Percentiles rank a stretch among this genome's conserved stretches.
These are phyloP conservation scores for Mesoligia furuncula DNA, from an alignment of 2,888 invertebrate genomes.

Conservation along the genomic window DNA sequence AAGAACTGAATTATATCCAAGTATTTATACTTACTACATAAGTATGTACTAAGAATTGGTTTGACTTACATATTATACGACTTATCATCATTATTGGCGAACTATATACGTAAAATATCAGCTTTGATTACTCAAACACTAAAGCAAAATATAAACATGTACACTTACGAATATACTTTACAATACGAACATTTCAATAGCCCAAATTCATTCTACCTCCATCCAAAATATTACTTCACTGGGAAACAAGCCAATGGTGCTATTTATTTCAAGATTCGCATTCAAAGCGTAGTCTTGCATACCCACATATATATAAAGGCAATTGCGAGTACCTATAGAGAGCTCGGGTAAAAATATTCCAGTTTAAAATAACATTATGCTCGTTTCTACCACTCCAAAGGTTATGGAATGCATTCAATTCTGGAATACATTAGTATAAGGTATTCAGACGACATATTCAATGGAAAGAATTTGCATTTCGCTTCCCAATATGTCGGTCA, in stretches of 20 bases:
- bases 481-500: conserved; percentile 49
- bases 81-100: background rate
- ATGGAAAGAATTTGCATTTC: conserved; percentile 58
- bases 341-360: conserved; percentile 37
- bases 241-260: conserved; percentile 36
- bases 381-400: conserved; percentile 44
- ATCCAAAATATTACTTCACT: conserved; percentile 28
- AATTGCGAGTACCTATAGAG: conserved; percentile 36
- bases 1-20: background rate
- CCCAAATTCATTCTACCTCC: conserved; percentile 5
- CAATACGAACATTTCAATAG: conserved; percentile 2
- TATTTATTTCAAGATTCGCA: conserved; percentile 41
- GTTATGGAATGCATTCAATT: conserved; percentile 56
- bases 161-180: background rate
- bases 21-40: background rate
- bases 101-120: background rate
- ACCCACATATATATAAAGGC: conserved; percentile 10
- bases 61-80: background rate
- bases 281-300: conserved; percentile 21
- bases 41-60: no score
- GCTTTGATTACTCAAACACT: background rate
- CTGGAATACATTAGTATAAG: conserved; percentile 57
- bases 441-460: conserved; percentile 57
- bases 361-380: conserved; percentile 56
- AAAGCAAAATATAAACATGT: background rate